Evolutionary conservation across 2,888 invertebrate species (phyloP).

Genomic region (Elmis aenea): DNA sequence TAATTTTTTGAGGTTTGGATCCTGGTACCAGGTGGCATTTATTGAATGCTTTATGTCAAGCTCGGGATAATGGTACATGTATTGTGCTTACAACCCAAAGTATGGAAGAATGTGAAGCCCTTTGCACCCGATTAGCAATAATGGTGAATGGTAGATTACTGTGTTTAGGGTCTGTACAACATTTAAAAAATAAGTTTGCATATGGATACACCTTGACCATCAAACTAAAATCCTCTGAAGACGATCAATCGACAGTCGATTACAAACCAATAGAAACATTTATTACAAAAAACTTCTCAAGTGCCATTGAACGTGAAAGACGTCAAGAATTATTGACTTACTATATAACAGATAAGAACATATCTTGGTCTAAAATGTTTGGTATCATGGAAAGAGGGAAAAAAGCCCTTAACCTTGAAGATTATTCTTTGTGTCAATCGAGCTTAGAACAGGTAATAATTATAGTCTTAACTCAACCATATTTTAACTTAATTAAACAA

Average conservation of each 20-base stretch:
- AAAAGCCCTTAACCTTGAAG: conserved; percentile 55
- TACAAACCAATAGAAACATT: conserved; percentile 26
- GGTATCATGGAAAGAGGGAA: conserved; percentile 61
- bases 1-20: conserved; percentile 68
- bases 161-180: conserved; percentile 76
- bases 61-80: conserved; percentile 66
- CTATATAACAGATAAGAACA: conserved; percentile 55
- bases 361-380: conserved; percentile 72
- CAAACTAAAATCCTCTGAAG: conserved; percentile 40
- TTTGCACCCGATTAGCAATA: conserved; percentile 74
- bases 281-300: conserved; percentile 34
- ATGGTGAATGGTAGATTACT: conserved; percentile 80
- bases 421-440: conserved; percentile 78
- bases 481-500: too few species aligned
- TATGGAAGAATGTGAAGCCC: conserved; percentile 84
- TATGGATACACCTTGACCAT: conserved; percentile 50
- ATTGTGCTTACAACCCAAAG: conserved; percentile 81
- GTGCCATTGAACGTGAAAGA: conserved; percentile 54
- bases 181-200: conserved; percentile 74
- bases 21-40: conserved; percentile 74
- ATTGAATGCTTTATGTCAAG: conserved; percentile 69
- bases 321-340: conserved; percentile 69
- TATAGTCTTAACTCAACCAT: too few species aligned
- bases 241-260: neutral
- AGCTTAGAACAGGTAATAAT: conserved; percentile 75